phyloP scores from a whole-genome alignment of 2,888 invertebrate species.

The Leptinotarsa peninsularis region DNA sequence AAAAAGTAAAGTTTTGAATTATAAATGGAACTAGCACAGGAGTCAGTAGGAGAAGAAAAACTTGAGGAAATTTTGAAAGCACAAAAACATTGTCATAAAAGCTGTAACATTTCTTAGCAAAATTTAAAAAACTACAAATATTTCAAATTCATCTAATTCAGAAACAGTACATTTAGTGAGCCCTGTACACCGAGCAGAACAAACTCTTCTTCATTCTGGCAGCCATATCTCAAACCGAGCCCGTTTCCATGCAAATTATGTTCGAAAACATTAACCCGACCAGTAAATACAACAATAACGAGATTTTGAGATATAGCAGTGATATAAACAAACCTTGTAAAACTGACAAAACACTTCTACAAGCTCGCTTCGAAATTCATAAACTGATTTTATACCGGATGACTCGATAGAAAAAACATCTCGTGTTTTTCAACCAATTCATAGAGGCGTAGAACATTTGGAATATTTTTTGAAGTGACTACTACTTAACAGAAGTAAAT shows the following conservation, averaged over 20 bases:
- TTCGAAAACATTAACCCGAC: conserved; percentile 18
- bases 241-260: conserved; percentile 28
- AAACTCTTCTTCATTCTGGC: not conserved
- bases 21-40: too few species aligned
- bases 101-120: too few species aligned
- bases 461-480: too few species aligned
- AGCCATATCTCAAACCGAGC: conserved; percentile 6
- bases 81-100: not conserved
- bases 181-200: not conserved
- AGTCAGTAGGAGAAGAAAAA: too few species aligned
- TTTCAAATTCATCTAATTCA: too few species aligned
- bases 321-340: conserved; percentile 48
- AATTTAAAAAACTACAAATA: too few species aligned
- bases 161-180: not conserved
- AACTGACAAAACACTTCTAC: conserved; percentile 58
- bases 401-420: not conserved
- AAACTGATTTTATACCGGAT: conserved; percentile 27
- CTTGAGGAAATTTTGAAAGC: too few species aligned
- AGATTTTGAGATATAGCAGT: conserved; percentile 38
- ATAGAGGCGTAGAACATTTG: too few species aligned
- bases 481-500: too few species aligned
- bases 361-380: conserved; percentile 40
- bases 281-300: conserved; percentile 34
- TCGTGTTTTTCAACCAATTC: too few species aligned
- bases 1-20: too few species aligned